A percentile compares a stretch with the other conserved stretches of the same genome.
Evolutionary conservation across 2,888 invertebrate genomes (phyloP).

Genomic region (Protonemura montana): DNA sequence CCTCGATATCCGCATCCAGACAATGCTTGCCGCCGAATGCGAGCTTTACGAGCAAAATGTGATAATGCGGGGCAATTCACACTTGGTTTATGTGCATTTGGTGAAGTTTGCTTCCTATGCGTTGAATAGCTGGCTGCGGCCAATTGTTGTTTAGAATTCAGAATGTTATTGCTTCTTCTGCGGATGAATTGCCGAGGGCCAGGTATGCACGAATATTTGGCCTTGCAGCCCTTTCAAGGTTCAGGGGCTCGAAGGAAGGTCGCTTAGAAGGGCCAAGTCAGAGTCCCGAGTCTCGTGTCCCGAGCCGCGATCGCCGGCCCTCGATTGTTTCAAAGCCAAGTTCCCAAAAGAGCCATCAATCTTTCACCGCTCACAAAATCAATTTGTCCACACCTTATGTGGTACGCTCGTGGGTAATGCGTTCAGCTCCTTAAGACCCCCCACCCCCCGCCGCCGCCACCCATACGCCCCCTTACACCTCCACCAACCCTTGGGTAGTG

Average conservation of each 20-base stretch:
- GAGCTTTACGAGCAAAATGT: not conserved
- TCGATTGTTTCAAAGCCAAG: not conserved
- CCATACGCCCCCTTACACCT: not conserved
- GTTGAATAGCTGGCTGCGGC: not conserved
- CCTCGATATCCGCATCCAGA: not conserved
- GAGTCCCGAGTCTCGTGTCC: too few relatives aligned
- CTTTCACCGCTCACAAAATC: not conserved
- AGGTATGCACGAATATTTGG: too few relatives aligned
- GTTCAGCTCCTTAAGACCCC: not conserved
- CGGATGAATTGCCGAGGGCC: too few relatives aligned
- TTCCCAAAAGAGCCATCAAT: not conserved
- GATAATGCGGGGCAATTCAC: not conserved
- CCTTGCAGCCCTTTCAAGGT: too few relatives aligned
- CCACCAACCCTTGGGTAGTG: not conserved
- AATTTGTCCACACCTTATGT: slow-evolving; percentile 1
- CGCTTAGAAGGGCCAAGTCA: too few relatives aligned
- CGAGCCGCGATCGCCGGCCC: too few relatives aligned
- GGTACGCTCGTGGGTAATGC: not conserved
- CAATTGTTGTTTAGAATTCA: not conserved
- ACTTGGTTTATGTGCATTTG: not conserved
- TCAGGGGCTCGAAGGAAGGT: too few relatives aligned
- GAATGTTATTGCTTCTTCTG: not conserved
- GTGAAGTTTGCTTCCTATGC: not conserved
- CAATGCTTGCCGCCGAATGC: not conserved
- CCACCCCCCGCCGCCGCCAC: not conserved